Evolutionary conservation across 2,888 invertebrate species (phyloP), one percentile per base, ranked within the genome.

Genomic region (Yponomeuta evonymella): DNA sequence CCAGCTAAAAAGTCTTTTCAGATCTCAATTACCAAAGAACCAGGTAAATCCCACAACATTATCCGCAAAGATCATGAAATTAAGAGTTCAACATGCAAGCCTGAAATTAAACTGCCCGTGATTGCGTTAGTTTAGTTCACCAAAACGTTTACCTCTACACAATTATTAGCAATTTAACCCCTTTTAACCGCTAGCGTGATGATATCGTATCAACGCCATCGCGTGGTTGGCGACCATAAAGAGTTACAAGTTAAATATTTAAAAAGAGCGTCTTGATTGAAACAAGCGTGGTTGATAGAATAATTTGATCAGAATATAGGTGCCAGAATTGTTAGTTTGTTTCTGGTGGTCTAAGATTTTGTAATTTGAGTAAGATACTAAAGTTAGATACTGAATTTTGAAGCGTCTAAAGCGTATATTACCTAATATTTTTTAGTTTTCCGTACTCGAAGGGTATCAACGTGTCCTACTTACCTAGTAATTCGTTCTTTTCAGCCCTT

Each of bases 211-310:
- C 81, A 78, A 75, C 67, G 75, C 69, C 71, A 82, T 85, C 81
- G 82, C 83, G 81, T 81, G 88, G 86, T 86, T 78, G 69, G 83
- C 78, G 79, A 77, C 77, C 82, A 84, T 81, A 82, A 82, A 81
- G 79, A 73, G 68, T 48, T 51, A 33, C 71, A 48, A 69, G 51
- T 58, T 62, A 29, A 70, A 71, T 67, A 67, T 67, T 67, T 67
- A 67, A 23, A 65, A 33, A 12, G 33, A 65, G 33, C 29, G 65
- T 11, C 33, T 29, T 30, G 33, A 65, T 65, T 65, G 65, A 30
- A 65, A 65, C 65, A 33, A 65, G 65, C 65, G 65, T 65, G 65
- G 33, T 12, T 65, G 65, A 65, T 65, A 58, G 51, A 58, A 58
- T 58, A 58, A 58, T 58, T 58, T 58, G 15, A 67, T 67, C 48